Percentiles rank a stretch among this genome's conserved stretches.
phyloP scores from a whole-genome alignment of 23 tunicate genomes.

The Trididemnum nubilum region DNA sequence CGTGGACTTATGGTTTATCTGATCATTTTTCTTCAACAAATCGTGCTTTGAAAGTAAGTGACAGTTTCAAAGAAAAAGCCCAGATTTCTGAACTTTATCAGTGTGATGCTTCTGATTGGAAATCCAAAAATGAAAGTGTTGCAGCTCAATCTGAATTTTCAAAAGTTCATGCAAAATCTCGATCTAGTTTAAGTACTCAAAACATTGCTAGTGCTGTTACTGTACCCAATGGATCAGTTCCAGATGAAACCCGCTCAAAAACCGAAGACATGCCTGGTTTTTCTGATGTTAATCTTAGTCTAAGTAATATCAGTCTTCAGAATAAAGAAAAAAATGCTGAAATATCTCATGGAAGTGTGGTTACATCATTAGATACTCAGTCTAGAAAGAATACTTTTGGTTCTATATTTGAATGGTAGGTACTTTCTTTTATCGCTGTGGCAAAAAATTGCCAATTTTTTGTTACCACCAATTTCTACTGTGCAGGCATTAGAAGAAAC shows the following conservation, averaged over 20 bases:
- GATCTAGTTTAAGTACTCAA: not conserved
- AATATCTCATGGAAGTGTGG: too few relatives aligned
- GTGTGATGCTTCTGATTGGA: too few relatives aligned
- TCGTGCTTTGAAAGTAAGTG: too few relatives aligned
- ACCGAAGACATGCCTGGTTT: not conserved
- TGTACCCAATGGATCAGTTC: not conserved
- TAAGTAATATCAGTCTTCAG: not conserved
- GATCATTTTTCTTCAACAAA: too few relatives aligned
- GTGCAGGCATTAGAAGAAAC: too few relatives aligned
- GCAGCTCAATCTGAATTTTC: too few relatives aligned
- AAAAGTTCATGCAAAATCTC: not conserved
- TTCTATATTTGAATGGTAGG: slow-evolving; percentile 8
- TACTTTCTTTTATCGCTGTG: not conserved
- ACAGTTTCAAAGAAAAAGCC: too few relatives aligned
- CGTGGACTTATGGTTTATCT: slow-evolving; percentile 21
- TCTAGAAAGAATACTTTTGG: slow-evolving; percentile 3
- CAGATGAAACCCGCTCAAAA: too few relatives aligned
- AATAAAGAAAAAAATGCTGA: not conserved
- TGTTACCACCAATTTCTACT: too few relatives aligned
- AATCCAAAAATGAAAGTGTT: not conserved
- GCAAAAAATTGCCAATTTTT: too few relatives aligned
- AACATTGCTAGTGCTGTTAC: not conserved
- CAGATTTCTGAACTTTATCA: too few relatives aligned
- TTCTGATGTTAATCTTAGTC: not conserved
- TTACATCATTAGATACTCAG: too few relatives aligned